Percentiles rank a stretch among this genome's conserved stretches.
Evolutionary conservation across 1,140 invertebrate species (phyloP).

Genomic region (Ptiloglossa arizonensis): DNA sequence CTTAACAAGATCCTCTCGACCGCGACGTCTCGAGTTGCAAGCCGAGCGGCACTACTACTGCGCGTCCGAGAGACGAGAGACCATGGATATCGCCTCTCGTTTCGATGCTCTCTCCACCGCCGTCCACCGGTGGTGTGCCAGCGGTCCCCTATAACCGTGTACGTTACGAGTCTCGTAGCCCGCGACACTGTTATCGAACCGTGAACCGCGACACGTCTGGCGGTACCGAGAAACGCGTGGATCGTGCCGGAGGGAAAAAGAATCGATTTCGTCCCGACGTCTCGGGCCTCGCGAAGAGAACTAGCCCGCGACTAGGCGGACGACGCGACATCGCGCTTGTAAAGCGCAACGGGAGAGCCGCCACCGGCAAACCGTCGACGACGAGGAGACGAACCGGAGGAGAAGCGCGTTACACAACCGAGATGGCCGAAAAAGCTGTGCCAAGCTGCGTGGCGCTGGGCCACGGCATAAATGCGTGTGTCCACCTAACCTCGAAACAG

Average conservation of each 20-base stretch:
- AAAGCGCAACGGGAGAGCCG: no score
- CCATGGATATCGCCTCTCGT: background rate
- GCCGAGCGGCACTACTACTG: background rate
- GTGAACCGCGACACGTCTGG: background rate
- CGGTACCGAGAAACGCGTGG: background rate
- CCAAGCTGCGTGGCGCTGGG: slow-evolving; percentile 74
- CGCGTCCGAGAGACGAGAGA: background rate
- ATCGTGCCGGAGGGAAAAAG: slow-evolving; percentile 6
- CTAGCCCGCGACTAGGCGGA: slow-evolving; percentile 57
- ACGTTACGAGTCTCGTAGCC: background rate
- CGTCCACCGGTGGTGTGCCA: no score
- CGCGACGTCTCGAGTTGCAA: background rate
- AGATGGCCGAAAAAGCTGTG: slow-evolving; percentile 72
- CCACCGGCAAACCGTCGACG: no score
- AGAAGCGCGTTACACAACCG: slow-evolving; percentile 68
- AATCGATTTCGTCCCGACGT: slow-evolving; percentile 38
- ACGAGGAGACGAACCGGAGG: slow-evolving; percentile 20
- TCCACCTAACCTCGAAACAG: slow-evolving; percentile 60
- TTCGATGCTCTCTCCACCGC: background rate
- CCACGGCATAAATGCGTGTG: slow-evolving; percentile 56
- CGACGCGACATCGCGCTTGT: slow-evolving; percentile 39
- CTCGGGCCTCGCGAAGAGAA: slow-evolving; percentile 45
- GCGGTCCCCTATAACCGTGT: no score
- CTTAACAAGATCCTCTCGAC: no score
- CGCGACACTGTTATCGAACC: slow-evolving; percentile 18